Evolutionary conservation across 1,140 invertebrate genomes (phyloP), one percentile per base, ranked within the genome.

Genomic region (Lineus longissimus): DNA sequence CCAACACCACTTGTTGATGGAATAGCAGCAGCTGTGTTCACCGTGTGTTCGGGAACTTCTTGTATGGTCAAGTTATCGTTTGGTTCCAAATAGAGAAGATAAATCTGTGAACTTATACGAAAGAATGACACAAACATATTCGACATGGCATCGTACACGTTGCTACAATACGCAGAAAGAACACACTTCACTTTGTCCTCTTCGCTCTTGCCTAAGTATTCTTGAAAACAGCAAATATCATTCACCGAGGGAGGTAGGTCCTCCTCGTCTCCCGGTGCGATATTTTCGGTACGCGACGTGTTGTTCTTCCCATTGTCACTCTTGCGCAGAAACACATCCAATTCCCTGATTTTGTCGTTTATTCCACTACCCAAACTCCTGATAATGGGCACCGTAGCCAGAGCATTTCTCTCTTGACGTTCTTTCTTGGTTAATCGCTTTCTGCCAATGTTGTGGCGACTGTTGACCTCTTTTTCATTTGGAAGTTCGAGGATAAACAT

Each of bases 201-300:
- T n/a, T 51, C 47, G 9, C 9, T 51, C 47, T 51, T 51, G 47
- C 47, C 47, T n/a, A 51, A n/a, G n/a, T 51, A 51, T 7, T 51
- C 47, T 9, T 51, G 47, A 51, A 51, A 51, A n/a, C 47, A 51
- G 47, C 47, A 51, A 7, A 51, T 51, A n/a, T 51, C 47, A 51
- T 51, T 51, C 19, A 51, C 47, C 6, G 47, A 7, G 6, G 47
- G 47, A 7, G 47, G 47, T 51, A 51, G n/a, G 47, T 51, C 47
- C 6, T 51, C 47, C 6, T 51, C 47, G 25, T 51, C n/a, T 4
- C n/a, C n/a, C n/a, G 47, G 6, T 23, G 47, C 47, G 25, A n/a
- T n/a, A 51, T 51, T 51, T 51, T 51, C n/a, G 6, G 6, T 27
- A 36, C 33, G n/a, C 11, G 11, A 4, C 4, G 47, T n/a, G n/a